Evolutionary conservation across 1,140 invertebrate species (phyloP).

Genomic region (Batillaria attramentaria): DNA sequence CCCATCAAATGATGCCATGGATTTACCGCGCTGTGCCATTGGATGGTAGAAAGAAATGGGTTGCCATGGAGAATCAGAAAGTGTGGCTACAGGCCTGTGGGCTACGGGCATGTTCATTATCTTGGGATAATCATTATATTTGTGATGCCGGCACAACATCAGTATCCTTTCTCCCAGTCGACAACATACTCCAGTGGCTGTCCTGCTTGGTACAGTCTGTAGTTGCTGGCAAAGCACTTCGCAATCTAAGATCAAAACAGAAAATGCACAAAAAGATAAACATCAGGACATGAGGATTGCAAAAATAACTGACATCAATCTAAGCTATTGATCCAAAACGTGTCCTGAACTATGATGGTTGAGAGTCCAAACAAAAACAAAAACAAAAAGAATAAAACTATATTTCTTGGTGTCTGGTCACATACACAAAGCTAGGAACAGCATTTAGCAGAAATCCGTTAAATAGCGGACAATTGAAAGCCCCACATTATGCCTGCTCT

Average conservation of each 20-base stretch:
- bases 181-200: conserved; percentile 5
- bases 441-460: no score
- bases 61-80: no score
- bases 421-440: neutral
- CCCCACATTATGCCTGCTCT: no score
- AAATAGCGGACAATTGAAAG: no score
- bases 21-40: no score
- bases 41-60: no score
- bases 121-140: no score
- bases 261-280: neutral
- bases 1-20: no score
- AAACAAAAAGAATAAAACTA: neutral
- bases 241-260: neutral
- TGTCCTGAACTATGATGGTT: neutral
- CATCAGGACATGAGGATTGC: neutral
- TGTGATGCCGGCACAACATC: no score
- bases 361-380: no score
- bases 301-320: neutral
- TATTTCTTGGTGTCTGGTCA: neutral
- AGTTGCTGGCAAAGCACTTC: conserved; percentile 8
- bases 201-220: neutral
- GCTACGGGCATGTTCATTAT: no score
- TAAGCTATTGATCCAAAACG: neutral
- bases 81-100: no score
- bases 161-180: conserved; percentile 18